phyloP scores from a whole-genome alignment of 1,140 invertebrate genomes.

The Ptiloglossa arizonensis region DNA sequence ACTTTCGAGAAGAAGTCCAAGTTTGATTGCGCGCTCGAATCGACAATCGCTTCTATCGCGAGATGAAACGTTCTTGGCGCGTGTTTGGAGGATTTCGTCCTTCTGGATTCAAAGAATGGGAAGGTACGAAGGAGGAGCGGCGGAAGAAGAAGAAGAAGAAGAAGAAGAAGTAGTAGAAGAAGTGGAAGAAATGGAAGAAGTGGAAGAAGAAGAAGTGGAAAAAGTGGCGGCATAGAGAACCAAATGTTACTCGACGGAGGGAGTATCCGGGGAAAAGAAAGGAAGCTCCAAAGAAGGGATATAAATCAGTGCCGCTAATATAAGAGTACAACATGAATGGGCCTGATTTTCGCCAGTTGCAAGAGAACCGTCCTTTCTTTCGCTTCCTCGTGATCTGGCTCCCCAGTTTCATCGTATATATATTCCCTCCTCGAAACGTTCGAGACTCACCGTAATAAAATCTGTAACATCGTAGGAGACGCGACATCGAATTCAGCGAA shows the following conservation, averaged over 20 bases:
- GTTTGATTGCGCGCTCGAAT: slow-evolving; percentile 69
- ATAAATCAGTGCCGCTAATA: slow-evolving; percentile 67
- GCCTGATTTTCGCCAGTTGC: slow-evolving; percentile 50
- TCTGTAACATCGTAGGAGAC: too few relatives aligned
- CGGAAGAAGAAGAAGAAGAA: neutral
- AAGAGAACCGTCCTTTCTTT: neutral
- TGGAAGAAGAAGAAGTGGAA: slow-evolving; percentile 2
- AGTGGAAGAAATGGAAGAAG: neutral
- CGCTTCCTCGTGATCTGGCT: neutral
- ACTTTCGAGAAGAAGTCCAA: slow-evolving; percentile 70
- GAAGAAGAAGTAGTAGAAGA: neutral
- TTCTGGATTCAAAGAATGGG: slow-evolving; percentile 19
- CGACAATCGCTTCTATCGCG: slow-evolving; percentile 65
- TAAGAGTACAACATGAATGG: slow-evolving; percentile 52
- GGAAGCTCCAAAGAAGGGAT: slow-evolving; percentile 54
- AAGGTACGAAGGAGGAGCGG: slow-evolving; percentile 25
- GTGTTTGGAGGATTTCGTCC: slow-evolving; percentile 47
- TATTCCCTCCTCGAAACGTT: neutral
- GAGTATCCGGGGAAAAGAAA: slow-evolving; percentile 42
- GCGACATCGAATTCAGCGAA: neutral
- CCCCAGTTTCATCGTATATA: too few relatives aligned
- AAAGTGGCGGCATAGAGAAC: slow-evolving; percentile 28
- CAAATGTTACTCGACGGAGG: slow-evolving; percentile 22
- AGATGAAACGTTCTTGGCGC: slow-evolving; percentile 57
- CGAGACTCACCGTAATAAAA: too few relatives aligned